Base-by-base conservation (phyloP, 2,888 invertebrate species). In the Selenia dentaria region DNA sequence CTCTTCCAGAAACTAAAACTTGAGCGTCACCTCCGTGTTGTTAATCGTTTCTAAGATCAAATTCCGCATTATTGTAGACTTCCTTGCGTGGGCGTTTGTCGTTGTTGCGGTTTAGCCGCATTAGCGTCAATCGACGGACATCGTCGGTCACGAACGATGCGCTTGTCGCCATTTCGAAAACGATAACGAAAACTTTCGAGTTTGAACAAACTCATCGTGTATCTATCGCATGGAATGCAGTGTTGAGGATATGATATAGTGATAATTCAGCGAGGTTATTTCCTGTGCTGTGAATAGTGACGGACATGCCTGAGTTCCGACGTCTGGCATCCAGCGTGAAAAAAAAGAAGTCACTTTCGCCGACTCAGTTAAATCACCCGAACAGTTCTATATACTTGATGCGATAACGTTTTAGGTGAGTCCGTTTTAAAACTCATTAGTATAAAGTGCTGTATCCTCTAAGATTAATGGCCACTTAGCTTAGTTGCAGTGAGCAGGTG, bases 391-490 rank as follows among this genome's bases (percentile, higher is more conserved):
- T 74, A 75, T 71, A 68, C 69, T 84, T 80, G 79, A 85, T 86
- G 87, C 83, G 89, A 85, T 89, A 90, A 88, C 79, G 67, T 82
- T 89, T 88, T 89, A 89, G 90, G 90, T 90, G 75, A 89, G 89
- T 85, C 57, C 59, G 59, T 68, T 70, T 74, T 64, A 62, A 62
- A 66, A 67, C 45, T 73, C 71, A 74, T 79, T 79, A 79, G 76
- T 64, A 66, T 66, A 78, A 76, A 68, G 63, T 45, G 43, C 20
- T 63, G 61, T 65, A 63, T 69, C 52, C 61, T 64, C 60, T 55
- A 13, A 65, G 54, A 57, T 58, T 71, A 71, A 78, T 73, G 69
- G 53, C 43, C 63, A 63, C 62, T 69, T 64, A 63, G 57, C 49
- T 60, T 46, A 51, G 46, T 51, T 45, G 64, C 41, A 37, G 28